Conservation (phyloP, 2,113 vertebrate species). For the Genyomyrus donnyi region DNA sequence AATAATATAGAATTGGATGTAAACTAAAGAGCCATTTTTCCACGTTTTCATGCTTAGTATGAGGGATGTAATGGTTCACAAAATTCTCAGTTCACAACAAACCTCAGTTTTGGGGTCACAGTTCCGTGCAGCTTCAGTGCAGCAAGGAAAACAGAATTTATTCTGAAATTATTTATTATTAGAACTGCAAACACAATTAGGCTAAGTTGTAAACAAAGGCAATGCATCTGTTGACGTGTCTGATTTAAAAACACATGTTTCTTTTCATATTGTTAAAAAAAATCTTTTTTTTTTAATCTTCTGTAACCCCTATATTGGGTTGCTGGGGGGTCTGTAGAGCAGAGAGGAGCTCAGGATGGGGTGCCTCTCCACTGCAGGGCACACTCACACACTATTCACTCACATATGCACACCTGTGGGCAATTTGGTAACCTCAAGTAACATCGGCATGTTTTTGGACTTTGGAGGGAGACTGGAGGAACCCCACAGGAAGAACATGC, state of each 20-base stretch:
- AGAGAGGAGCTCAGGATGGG: not conserved
- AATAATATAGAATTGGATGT: not conserved
- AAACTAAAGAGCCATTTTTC: not conserved
- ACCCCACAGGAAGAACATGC: not conserved
- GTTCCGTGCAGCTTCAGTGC: not conserved
- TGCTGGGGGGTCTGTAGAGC: not conserved
- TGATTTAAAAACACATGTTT: not conserved
- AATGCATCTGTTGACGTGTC: not conserved
- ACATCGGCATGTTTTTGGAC: too few species aligned
- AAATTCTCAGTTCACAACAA: not conserved
- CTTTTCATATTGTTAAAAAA: not conserved
- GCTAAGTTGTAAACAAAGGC: not conserved
- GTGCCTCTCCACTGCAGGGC: too few species aligned
- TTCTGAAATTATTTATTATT: not conserved
- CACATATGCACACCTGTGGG: too few species aligned
- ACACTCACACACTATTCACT: too few species aligned
- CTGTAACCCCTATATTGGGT: not conserved
- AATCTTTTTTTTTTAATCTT: not conserved
- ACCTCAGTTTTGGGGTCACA: not conserved
- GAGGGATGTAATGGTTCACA: not conserved
- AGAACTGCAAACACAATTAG: not conserved
- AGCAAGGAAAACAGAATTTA: not conserved
- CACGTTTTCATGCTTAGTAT: not conserved
- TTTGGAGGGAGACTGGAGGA: not conserved
- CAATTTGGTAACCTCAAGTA: too few species aligned